Evolutionary conservation across 2,888 invertebrate species (phyloP), one percentile per base, ranked within the genome.

Genomic region (Dinocampus coccinellae): DNA sequence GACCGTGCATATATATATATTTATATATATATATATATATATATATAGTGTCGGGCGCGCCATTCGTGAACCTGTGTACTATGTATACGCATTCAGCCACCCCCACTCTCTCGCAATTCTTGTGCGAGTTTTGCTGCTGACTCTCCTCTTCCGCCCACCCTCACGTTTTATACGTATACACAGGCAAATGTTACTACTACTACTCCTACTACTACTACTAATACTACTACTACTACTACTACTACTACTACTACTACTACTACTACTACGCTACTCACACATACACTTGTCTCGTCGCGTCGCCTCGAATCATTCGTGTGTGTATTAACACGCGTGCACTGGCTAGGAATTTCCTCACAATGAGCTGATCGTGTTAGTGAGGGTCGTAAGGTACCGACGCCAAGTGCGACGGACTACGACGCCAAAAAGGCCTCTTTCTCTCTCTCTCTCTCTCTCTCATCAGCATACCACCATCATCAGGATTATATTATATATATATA

Each of bases 331-430:
- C 34, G 72, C 61, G 69, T 66, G 29, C 52, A 69, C 61, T 79
- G 78, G 80, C 78, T 77, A 80, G 80, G 82, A 82, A 84, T 83
- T 80, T 82, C 81, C 77, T 81, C 81, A 83, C 84, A 83, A 84
- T 84, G 82, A 81, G 77, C 78, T 78, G 79, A 78, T 82, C 77
- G 83, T 83, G 79, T 84, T 80, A 76, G 84, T 83, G 83, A 82
- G 78, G 61, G 69, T 39, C 39, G 84, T 83, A 82, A 82, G 60
- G 53, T 66, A 70, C 61, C 65, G 71, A 57, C 63, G 67, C 70
- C 60, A 65, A 69, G 72, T 68, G 76, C 73, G 69, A 69, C 70
- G 73, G 64, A 63, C 58, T 66, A 64, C 69, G 67, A 60, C 71
- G 58, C 66, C 68, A 69, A 69, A 55, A 42, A 64, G 69, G 53